Percentiles rank a stretch among this genome's conserved stretches.
phyloP scores from a whole-genome alignment of 1,140 invertebrate species.

The Pseudobourletiella spinata region DNA sequence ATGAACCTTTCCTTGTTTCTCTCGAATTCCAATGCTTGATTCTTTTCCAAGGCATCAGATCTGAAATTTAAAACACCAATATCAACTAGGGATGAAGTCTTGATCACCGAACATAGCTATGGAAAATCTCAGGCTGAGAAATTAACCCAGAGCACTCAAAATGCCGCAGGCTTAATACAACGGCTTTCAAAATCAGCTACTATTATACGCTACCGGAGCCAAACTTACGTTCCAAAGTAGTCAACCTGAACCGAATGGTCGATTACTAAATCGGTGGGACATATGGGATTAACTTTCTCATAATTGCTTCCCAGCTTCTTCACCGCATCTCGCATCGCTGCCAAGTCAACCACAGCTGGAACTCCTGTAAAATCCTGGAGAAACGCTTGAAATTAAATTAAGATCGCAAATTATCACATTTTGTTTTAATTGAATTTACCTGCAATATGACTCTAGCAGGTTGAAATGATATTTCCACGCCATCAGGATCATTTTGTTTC shows the following conservation, averaged over 20 bases:
- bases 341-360: slow-evolving; percentile 96
- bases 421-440: no score
- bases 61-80: no score
- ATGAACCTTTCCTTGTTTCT: slow-evolving; percentile 92
- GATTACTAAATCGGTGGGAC: slow-evolving; percentile 94
- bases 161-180: no score
- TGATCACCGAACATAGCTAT: no score
- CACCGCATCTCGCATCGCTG: slow-evolving; percentile 95
- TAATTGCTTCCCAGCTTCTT: slow-evolving; percentile 48
- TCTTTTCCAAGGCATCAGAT: slow-evolving; percentile 78
- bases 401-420: no score
- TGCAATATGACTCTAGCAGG: slow-evolving; percentile 92
- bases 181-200: no score
- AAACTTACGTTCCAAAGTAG: slow-evolving; percentile 75
- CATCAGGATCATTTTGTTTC: slow-evolving; percentile 56
- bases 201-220: no score
- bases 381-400: slow-evolving; percentile 6
- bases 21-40: slow-evolving; percentile 81
- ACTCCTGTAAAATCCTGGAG: slow-evolving; percentile 87
- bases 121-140: no score
- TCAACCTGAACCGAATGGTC: slow-evolving; percentile 98
- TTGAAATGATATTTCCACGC: slow-evolving; percentile 91
- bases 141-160: no score
- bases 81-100: no score
- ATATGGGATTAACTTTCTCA: slow-evolving; percentile 90